Percentiles rank a stretch among this genome's conserved stretches.
phyloP scores from a whole-genome alignment of 1,140 invertebrate genomes.

The Cataglyphis hispanica region DNA sequence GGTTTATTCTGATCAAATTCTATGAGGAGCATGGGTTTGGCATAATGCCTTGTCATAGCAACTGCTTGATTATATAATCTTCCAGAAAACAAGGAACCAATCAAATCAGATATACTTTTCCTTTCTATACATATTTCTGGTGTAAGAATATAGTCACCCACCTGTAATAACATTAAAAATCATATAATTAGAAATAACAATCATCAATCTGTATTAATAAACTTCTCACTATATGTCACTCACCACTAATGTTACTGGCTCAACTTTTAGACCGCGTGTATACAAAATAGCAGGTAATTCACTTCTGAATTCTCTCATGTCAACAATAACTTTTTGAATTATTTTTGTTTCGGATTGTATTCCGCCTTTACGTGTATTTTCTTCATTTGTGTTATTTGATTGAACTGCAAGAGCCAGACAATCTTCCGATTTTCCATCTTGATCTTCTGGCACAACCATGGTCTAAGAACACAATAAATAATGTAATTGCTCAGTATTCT shows the following conservation, averaged over 20 bases:
- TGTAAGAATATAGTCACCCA: conserved; percentile 99
- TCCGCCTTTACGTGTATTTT: conserved; percentile 90
- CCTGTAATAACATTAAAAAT: conserved; percentile 85
- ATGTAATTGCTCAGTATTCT: conserved; percentile 5
- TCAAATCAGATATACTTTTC: conserved; percentile 98
- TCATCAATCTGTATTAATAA: conserved; percentile 13
- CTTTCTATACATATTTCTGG: conserved; percentile 98
- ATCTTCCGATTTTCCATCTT: conserved; percentile 94
- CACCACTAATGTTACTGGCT: conserved; percentile 95
- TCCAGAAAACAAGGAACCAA: conserved; percentile 97
- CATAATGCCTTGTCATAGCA: conserved; percentile 95
- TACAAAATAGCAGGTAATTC: conserved; percentile 98
- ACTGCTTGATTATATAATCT: conserved; percentile 98
- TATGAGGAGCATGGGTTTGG: conserved; percentile 96
- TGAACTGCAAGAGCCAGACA: conserved; percentile 89
- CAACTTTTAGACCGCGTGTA: conserved; percentile 96
- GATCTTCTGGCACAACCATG: conserved; percentile 96
- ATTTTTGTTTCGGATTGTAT: conserved; percentile 72
- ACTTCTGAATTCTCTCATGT: conserved; percentile 99
- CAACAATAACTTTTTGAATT: conserved; percentile 93
- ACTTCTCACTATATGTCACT: conserved; percentile 69
- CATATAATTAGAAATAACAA: conserved; percentile 2
- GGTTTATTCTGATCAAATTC: conserved; percentile 98
- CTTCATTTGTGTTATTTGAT: conserved; percentile 81
- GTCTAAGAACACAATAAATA: conserved; percentile 86